Evolutionary conservation across 2,113 vertebrate genomes (phyloP).

Genomic region (Podarcis raffonei): DNA sequence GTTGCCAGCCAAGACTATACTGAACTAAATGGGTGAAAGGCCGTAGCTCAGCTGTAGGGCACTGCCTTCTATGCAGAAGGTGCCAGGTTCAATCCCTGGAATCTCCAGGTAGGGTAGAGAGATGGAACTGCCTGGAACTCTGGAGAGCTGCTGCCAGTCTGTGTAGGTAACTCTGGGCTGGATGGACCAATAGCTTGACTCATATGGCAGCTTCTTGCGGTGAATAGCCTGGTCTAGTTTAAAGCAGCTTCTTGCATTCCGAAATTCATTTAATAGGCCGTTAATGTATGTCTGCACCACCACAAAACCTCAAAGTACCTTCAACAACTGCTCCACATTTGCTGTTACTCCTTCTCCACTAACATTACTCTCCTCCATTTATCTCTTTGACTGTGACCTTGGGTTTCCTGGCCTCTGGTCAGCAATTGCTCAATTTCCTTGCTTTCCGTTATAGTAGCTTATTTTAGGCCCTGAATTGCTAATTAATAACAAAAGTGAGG

Average conservation of each 20-base stretch:
- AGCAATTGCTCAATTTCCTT: rapidly evolving
- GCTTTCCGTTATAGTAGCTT: background rate
- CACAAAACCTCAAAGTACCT: background rate
- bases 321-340: background rate
- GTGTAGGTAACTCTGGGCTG: no score
- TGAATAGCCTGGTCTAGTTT: background rate
- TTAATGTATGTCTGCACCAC: background rate
- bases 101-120: no score
- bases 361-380: background rate
- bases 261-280: background rate
- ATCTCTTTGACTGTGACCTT: background rate
- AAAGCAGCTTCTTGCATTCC: background rate
- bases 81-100: no score
- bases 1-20: background rate
- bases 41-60: no score
- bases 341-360: background rate
- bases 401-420: background rate
- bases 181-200: no score
- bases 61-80: no score
- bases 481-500: no score
- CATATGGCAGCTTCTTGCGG: no score
- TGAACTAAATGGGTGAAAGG: background rate
- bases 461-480: background rate
- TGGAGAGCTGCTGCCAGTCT: no score
- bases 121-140: no score